Evolutionary conservation across 1,140 invertebrate species (phyloP).

Genomic region (Heliconius hermathena): DNA sequence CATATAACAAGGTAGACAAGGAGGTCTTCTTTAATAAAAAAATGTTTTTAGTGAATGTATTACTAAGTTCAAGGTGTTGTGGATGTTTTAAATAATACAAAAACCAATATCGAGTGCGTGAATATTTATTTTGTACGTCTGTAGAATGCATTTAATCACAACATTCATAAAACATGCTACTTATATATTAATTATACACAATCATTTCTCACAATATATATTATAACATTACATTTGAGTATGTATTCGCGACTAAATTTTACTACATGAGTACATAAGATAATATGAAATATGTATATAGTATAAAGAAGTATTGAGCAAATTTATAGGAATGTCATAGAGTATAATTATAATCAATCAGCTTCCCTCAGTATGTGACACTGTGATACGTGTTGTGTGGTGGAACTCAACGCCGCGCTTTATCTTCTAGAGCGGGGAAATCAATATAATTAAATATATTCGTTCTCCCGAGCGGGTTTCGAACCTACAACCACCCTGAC

Average conservation of each 20-base stretch:
- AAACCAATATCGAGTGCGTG: constrained; percentile 59
- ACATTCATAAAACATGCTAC: constrained; percentile 60
- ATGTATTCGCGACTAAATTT: constrained; percentile 65
- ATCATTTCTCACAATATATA: constrained; percentile 47
- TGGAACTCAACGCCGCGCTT: too few species aligned
- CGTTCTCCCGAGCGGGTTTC: not conserved
- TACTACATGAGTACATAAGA: constrained; percentile 58
- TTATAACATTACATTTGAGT: constrained; percentile 67
- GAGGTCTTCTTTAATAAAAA: too few species aligned
- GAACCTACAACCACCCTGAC: too few species aligned
- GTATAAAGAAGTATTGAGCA: constrained; percentile 59
- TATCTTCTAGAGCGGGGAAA: too few species aligned
- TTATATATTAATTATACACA: constrained; percentile 69
- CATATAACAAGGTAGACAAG: too few species aligned
- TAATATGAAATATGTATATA: constrained; percentile 32
- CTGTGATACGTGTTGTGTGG: too few species aligned
- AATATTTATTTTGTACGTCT: constrained; percentile 77
- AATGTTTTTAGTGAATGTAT: too few species aligned
- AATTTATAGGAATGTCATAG: constrained; percentile 55
- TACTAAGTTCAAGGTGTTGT: not conserved
- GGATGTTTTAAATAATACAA: constrained; percentile 51
- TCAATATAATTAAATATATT: not conserved
- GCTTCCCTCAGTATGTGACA: too few species aligned
- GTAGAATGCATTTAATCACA: constrained; percentile 67
- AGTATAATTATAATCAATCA: constrained; percentile 37